Evolutionary conservation across 2,113 vertebrate genomes (phyloP).

Genomic region (Acanthisitta chloris): DNA sequence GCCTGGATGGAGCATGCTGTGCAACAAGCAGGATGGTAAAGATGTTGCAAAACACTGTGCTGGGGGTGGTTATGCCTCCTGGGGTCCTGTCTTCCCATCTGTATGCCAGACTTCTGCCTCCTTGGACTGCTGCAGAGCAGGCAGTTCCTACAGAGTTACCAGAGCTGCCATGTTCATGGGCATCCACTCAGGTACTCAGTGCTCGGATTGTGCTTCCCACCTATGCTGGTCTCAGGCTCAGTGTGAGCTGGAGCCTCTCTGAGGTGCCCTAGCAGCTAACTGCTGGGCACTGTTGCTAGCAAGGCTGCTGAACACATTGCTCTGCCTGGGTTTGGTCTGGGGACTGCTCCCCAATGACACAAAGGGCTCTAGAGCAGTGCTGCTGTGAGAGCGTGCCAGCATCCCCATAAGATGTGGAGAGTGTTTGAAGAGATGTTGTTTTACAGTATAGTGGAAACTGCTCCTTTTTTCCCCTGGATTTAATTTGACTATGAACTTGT

Average conservation of each 20-base stretch:
- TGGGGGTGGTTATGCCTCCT: neutral
- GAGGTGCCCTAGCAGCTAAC: neutral
- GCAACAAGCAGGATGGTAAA: neutral
- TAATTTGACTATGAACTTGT: neutral
- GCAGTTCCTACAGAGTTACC: neutral
- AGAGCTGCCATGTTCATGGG: rapidly evolving
- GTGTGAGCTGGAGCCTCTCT: neutral
- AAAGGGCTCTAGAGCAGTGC: neutral
- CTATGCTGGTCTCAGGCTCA: neutral
- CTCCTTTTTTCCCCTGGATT: neutral
- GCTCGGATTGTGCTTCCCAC: neutral
- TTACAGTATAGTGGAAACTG: neutral
- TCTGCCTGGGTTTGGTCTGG: neutral
- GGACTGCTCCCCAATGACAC: rapidly evolving
- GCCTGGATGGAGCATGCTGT: rapidly evolving
- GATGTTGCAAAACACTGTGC: neutral
- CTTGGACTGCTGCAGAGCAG: neutral
- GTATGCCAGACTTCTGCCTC: neutral
- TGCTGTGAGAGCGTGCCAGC: neutral
- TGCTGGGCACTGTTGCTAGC: neutral
- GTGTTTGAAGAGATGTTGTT: neutral
- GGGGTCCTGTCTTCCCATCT: neutral
- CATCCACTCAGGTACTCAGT: neutral
- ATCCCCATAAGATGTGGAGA: too few relatives aligned
- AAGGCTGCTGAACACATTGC: neutral